phyloP scores from a whole-genome alignment of 2,888 invertebrate genomes.

The Leptinotarsa peninsularis region DNA sequence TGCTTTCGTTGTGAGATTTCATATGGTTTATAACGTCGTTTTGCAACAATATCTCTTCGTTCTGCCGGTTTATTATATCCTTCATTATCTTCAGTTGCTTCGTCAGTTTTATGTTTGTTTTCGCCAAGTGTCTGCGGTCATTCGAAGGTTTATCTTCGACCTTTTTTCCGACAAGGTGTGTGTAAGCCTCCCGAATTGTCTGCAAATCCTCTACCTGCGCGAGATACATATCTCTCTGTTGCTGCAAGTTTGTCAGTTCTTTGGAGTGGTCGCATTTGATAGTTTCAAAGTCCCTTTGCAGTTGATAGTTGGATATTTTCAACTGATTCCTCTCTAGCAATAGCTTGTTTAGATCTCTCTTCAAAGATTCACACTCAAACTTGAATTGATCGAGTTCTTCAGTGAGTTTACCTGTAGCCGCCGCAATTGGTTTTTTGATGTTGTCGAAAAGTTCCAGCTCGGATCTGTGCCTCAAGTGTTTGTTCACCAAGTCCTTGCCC shows the following conservation, averaged over 20 bases:
- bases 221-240: constrained; percentile 48
- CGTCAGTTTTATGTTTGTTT: constrained; percentile 34
- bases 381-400: constrained; percentile 37
- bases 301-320: constrained; percentile 33
- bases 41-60: constrained; percentile 37
- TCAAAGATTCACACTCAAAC: constrained; percentile 43
- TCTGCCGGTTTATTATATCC: constrained; percentile 40
- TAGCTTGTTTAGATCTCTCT: constrained; percentile 38
- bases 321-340: constrained; percentile 46
- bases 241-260: constrained; percentile 36
- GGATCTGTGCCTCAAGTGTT: constrained; percentile 24
- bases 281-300: constrained; percentile 30
- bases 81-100: constrained; percentile 37
- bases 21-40: constrained; percentile 35
- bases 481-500: constrained; percentile 23
- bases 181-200: constrained; percentile 52
- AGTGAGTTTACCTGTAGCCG: constrained; percentile 17
- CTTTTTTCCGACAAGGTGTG: constrained; percentile 49
- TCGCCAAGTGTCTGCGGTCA: constrained; percentile 37
- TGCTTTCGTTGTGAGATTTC: constrained; percentile 25
- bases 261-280: constrained; percentile 32
- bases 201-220: constrained; percentile 55
- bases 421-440: constrained; percentile 37
- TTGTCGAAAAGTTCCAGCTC: constrained; percentile 26
- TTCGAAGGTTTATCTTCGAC: constrained; percentile 28